Base-by-base conservation (phyloP, 2,888 invertebrate genomes). In the Bombylius major region DNA sequence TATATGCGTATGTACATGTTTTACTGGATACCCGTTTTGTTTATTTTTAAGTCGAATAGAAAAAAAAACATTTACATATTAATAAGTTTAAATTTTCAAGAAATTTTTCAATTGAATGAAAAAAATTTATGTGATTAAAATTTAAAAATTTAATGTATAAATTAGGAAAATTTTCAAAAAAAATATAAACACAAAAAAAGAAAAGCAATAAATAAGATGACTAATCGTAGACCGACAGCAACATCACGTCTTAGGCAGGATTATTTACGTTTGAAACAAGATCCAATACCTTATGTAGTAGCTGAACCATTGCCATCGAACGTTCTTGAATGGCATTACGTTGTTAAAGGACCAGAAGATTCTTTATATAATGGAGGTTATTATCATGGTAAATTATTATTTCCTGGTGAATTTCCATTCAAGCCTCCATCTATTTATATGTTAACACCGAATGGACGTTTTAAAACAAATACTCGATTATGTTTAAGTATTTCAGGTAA, bases 251-350 rank as follows among this genome's bases (percentile, higher is more conserved):
- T 99, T 70, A 92, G 90, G 75, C 95, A 97, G 75, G 99, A 99
- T 75, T 99, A 97, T 74, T 77, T 96, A 69, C 82, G 97, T 56
- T 78, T 99, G 48, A 91, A 94, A 76, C 88, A 87, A 66, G 98
- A 99, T 75, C 98, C 98, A 13, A 88, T 98, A 59, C 98, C 98
- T 52, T 98, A 94, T 72, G 89, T 98, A 53, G 85, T 87, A 58
- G 98, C 97, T 4, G 94, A 94, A 69, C 99, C 99, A 57, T 78
- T 96, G 55, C 91, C 93, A 32, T 84, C 90, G 36, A 98, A 99
- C 72, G 95, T 99, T 64, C 78, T 99, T 56, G 96, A 98, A 80
- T 99, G 99, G 97, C 87, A 89, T 68, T 99, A 98, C 72, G 91
- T 97, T 51, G 94, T 99, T 1, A 84, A 84, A 73, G 99, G 99